Percentiles rank a stretch among this genome's conserved stretches.
Conservation (phyloP, 2,797 vertebrate species). For the Pantherophis vulpinus region DNA sequence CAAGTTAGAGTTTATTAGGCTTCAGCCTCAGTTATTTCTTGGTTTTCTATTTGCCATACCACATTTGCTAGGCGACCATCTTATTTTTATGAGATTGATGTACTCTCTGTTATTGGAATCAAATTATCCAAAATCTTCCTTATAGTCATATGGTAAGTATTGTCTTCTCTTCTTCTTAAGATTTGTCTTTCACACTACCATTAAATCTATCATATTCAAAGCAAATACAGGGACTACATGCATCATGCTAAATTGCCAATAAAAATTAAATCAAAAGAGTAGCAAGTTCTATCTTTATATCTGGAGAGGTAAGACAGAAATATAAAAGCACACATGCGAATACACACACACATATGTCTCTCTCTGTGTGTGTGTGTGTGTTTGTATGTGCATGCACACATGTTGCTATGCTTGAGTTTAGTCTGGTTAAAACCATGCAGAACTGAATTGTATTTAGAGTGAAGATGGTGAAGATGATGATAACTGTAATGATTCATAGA, state of each 20-base stretch:
- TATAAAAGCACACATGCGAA: background rate
- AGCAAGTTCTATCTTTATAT: background rate
- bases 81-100: slow-evolving; percentile 47
- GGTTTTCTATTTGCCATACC: slow-evolving; percentile 40
- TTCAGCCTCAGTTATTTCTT: background rate
- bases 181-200: slow-evolving; percentile 17
- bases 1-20: background rate
- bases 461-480: background rate
- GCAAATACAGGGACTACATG: background rate
- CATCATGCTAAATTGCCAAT: slow-evolving; percentile 3
- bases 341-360: background rate
- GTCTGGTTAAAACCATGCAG: background rate
- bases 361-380: background rate
- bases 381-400: background rate
- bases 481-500: background rate
- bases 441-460: background rate
- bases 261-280: slow-evolving; percentile 11
- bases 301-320: background rate
- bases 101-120: slow-evolving; percentile 48
- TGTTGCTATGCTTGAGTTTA: background rate
- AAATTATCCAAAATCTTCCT: slow-evolving; percentile 57
- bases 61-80: slow-evolving; percentile 39
- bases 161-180: slow-evolving; percentile 21
- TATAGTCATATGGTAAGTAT: slow-evolving; percentile 10
- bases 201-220: slow-evolving; percentile 13